Conservation (phyloP, 2,888 invertebrate genomes). For the Caenorhabditis sulstoni region DNA sequence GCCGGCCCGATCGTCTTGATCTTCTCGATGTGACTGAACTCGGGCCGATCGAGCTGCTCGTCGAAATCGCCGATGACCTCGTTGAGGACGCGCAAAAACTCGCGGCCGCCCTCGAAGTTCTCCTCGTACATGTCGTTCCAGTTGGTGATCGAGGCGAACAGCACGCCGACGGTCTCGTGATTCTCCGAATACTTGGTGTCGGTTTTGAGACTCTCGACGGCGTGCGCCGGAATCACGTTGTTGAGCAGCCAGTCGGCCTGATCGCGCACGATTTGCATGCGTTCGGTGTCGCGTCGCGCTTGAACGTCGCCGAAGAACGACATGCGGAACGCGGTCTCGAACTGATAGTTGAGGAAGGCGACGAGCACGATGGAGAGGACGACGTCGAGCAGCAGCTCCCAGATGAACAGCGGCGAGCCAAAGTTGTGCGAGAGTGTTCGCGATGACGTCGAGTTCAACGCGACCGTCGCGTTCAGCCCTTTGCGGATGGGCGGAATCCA, state of each 20-base stretch:
- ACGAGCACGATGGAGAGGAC: conserved; percentile 90
- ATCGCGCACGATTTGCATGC: conserved; percentile 90
- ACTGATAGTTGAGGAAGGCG: conserved; percentile 92
- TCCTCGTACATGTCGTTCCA: conserved; percentile 99
- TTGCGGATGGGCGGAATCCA: conserved; percentile 41
- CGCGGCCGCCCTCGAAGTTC: conserved; percentile 92
- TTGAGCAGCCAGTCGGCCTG: conserved; percentile 97
- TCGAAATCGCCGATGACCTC: conserved; percentile 95
- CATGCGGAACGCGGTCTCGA: conserved; percentile 93
- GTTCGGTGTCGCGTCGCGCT: conserved; percentile 90
- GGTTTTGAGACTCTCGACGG: conserved; percentile 92
- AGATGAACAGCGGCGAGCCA: conserved; percentile 76
- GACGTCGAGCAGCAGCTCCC: conserved; percentile 90
- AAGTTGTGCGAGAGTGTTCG: conserved; percentile 47
- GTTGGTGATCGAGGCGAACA: conserved; percentile 96
- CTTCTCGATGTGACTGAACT: conserved; percentile 88
- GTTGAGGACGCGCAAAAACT: conserved; percentile 94
- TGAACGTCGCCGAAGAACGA: conserved; percentile 94
- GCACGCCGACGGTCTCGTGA: conserved; percentile 83
- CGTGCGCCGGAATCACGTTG: conserved; percentile 96
- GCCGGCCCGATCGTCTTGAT: conserved; percentile 89
- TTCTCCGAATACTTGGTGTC: conserved; percentile 86
- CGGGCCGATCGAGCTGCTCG: conserved; percentile 88
- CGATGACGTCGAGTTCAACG: conserved; percentile 52
- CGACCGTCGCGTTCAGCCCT: conserved; percentile 30